Base-by-base conservation (phyloP, 2,888 invertebrate species). In the Synergus itoensis region DNA sequence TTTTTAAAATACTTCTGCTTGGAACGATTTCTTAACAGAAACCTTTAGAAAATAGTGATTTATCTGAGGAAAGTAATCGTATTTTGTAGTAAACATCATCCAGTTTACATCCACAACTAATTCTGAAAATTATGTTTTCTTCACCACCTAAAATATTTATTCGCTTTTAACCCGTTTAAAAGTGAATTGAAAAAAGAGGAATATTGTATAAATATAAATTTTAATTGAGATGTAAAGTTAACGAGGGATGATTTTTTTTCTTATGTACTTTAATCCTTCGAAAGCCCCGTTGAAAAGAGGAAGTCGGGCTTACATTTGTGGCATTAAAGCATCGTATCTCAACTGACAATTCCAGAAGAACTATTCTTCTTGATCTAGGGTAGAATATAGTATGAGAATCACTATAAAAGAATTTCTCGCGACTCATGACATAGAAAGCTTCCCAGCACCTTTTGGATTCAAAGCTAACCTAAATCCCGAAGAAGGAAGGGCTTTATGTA, bases 341-440 rank as follows among this genome's bases (percentile, higher is more conserved):
- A 18, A 43, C 18, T 67, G 67, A 67, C 14, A 67, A 67, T 67
- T 21, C 43, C 7, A 67, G 65, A 65, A 65, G 12, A 65, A 65
- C 65, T 41, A 41, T 40, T 65, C 65, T 41, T 65, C n/a, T 65
- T 43, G 65, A 65, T 41, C n/a, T 11, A 18, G 65, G 65, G n/a
- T 65, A 40, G 40, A 65, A 41, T 43, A 43, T 43, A 43, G 41
- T 65, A 41, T 65, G 41, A 65, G 64, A 65, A 65, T 65, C 64
- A 67, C 67, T 67, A 67, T 43, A 67, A 43, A 45, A 67, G 67
- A 43, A 67, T 67, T n/a, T 67, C 18, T 41, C 41, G 53, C 53
- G 53, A 18, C 18, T 67, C 12, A 21, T n/a, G 65, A 65, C 41
- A 21, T 67, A 14, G 7, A 45, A 43, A 67, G 14, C 43, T 21